These are phyloP conservation scores for Nephrotoma flavescens DNA, from an alignment of 2,888 invertebrate genomes.

Conservation along the genomic window DNA sequence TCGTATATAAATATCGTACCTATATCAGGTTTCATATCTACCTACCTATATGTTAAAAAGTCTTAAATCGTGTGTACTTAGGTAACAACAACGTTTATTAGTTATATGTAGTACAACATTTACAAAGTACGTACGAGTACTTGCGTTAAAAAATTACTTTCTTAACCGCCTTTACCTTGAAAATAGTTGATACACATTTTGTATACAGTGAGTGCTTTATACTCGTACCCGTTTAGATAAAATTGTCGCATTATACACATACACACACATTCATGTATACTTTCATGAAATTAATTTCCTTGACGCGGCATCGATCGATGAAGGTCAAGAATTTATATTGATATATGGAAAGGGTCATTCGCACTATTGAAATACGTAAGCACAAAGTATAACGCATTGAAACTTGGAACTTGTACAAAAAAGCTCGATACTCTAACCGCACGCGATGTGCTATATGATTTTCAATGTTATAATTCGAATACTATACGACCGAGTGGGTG, in stretches of 20 bases:
- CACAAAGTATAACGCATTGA: background rate
- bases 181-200: background rate
- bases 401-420: background rate
- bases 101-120: background rate
- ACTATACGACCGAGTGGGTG: background rate
- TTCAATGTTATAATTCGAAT: background rate
- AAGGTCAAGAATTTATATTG: background rate
- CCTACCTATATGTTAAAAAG: background rate
- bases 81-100: background rate
- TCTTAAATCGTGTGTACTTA: background rate
- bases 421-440: background rate
- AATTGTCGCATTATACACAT: background rate
- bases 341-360: background rate
- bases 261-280: background rate
- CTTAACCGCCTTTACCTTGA: background rate
- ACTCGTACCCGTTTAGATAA: background rate
- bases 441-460: background rate
- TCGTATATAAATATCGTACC: background rate
- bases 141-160: background rate
- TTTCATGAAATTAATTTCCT: background rate
- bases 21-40: background rate
- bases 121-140: background rate
- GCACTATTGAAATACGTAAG: background rate
- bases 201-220: background rate
- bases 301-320: background rate